A percentile compares a stretch with the other conserved stretches of the same genome.
Conservation (phyloP, 2,797 vertebrate genomes). For the Chaetodon trifasciatus region DNA sequence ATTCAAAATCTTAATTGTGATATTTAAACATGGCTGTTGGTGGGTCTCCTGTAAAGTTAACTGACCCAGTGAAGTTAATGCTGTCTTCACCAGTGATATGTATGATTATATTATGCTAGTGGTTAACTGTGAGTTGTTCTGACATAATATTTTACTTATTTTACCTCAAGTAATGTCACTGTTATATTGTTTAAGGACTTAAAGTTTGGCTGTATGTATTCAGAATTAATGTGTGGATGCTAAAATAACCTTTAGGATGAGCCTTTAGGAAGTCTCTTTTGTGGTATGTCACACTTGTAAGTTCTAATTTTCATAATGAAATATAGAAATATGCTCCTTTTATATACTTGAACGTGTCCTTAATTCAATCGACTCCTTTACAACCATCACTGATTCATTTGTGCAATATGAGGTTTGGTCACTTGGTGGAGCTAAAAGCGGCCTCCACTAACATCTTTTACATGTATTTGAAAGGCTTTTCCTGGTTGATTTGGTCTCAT, state of each 20-base stretch:
- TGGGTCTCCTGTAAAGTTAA: neutral
- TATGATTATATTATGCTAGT: neutral
- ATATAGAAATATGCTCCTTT: neutral
- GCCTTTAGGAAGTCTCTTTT: neutral
- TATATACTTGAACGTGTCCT: neutral
- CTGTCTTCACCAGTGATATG: neutral
- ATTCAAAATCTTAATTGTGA: conserved; percentile 15
- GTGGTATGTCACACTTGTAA: neutral
- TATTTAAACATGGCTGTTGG: neutral
- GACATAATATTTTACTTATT: conserved; percentile 2
- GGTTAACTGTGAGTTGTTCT: conserved; percentile 10
- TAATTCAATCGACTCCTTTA: neutral
- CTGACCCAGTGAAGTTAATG: conserved; percentile 3
- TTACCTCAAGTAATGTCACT: conserved; percentile 10
- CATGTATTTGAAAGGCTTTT: neutral
- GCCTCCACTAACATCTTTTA: neutral
- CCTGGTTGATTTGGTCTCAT: neutral
- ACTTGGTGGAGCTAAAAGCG: conserved; percentile 66
- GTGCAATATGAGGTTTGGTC: conserved; percentile 47
- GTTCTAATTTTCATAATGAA: neutral
- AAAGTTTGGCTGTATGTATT: neutral
- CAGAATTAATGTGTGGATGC: neutral
- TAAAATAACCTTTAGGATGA: neutral
- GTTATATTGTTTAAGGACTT: neutral
- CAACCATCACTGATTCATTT: neutral